phyloP scores from a whole-genome alignment of 2,888 invertebrate species.

The Germaria angustata region DNA sequence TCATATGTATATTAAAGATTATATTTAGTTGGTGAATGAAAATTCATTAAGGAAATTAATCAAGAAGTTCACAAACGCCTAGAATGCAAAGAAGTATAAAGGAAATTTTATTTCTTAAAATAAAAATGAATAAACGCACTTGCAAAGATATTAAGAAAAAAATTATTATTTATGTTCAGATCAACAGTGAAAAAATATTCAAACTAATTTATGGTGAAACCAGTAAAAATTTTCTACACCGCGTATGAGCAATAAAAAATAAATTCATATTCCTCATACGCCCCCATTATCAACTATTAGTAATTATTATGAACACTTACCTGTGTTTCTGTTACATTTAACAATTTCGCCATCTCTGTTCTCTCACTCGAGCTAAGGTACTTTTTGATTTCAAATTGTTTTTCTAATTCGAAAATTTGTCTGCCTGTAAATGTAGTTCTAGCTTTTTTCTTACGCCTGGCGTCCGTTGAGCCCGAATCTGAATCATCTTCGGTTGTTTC shows the following conservation, averaged over 20 bases:
- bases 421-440: slow-evolving; percentile 96
- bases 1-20: too few relatives aligned
- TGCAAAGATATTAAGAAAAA: not conserved
- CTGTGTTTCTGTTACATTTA: slow-evolving; percentile 98
- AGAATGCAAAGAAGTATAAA: too few relatives aligned
- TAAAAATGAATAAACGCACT: too few relatives aligned
- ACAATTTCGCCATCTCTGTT: slow-evolving; percentile 95
- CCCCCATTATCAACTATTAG: not conserved
- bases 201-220: too few relatives aligned
- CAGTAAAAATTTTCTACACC: not conserved
- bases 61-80: too few relatives aligned
- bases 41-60: too few relatives aligned
- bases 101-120: too few relatives aligned
- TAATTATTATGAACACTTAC: slow-evolving; percentile 83
- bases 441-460: slow-evolving; percentile 89
- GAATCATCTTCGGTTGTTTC: slow-evolving; percentile 81
- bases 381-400: slow-evolving; percentile 97
- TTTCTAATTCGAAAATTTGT: slow-evolving; percentile 97
- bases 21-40: too few relatives aligned
- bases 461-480: slow-evolving; percentile 82
- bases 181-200: too few relatives aligned
- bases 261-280: not conserved
- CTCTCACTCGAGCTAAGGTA: slow-evolving; percentile 96
- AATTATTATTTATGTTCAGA: too few relatives aligned
- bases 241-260: not conserved